Conservation (phyloP, 2,113 vertebrate species). For the Grallaria varia region DNA sequence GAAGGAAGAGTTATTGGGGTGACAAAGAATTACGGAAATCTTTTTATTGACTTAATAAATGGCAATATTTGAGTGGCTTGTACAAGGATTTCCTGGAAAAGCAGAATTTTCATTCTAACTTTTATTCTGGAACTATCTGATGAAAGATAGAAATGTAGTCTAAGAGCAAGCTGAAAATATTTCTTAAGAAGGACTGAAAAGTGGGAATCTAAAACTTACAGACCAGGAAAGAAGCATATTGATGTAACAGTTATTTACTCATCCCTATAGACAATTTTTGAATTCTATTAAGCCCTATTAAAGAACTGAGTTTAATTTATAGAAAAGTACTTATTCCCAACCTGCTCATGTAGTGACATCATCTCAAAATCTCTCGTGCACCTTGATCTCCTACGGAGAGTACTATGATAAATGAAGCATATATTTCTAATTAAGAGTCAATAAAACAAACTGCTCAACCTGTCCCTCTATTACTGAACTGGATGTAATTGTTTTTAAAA, state of each 20-base stretch:
- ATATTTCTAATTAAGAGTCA: constrained; percentile 36
- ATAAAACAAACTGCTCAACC: neutral
- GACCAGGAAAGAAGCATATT: neutral
- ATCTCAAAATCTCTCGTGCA: neutral
- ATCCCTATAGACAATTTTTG: neutral
- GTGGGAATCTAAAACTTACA: neutral
- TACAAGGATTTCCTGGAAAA: neutral
- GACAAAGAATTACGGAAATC: neutral
- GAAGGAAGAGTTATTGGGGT: neutral
- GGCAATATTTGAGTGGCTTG: neutral
- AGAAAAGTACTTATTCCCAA: neutral
- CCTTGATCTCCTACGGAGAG: neutral
- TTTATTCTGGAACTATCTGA: neutral
- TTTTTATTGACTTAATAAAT: neutral
- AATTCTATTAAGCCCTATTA: neutral
- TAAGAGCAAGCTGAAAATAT: neutral
- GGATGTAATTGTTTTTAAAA: neutral
- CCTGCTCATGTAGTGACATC: neutral
- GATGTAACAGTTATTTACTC: neutral
- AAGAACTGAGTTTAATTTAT: neutral
- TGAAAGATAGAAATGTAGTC: neutral
- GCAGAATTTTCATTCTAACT: neutral
- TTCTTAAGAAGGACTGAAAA: neutral
- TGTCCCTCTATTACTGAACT: neutral
- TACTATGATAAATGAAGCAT: neutral